Base-by-base conservation (phyloP, 2,113 vertebrate genomes). In the Corythaeola cristata region DNA sequence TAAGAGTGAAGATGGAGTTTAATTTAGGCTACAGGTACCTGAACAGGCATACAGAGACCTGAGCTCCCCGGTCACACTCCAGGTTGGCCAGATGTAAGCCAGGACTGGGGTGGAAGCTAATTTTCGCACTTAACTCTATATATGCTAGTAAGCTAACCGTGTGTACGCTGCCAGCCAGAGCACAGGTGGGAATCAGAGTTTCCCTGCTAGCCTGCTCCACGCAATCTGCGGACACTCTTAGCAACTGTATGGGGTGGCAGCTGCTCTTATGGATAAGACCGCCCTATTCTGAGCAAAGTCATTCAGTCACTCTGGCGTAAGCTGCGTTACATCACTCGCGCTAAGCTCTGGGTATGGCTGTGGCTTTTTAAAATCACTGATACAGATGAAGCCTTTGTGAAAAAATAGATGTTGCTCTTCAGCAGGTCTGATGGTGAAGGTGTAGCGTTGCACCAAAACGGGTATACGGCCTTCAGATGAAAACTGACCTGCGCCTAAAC, bases 261-360 rank as follows among this genome's bases (percentile, higher is more conserved):
- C 39, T 52, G 35, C 55, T 69, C 63, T 41, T 23, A 14, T 0
- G 11, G 59, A 56, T 30, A 55, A 67, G 47, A 73, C 15, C 32
- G 92, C 3, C 26, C 28, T 16, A 7, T 10, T 66, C 45, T 59
- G 3, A 2, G 49, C 76, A 52, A 68, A 68, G n/a, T 35, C 35
- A 45, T 24, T 3, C 23, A 35, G n/a, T 44, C 33, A 27, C 53
- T 7, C 27, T 14, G 35, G 32, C 3, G 3, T 5, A 39, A 10
- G 7, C 63, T 26, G 22, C 1, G 2, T 23, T 7, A 28, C 12
- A 8, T 9, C 63, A 28, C 66, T 75, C 0, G 1, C 2, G 2
- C 35, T 32, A 68, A 77, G 35, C 52, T 88, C 44, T 15, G 28
- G 39, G 53, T 37, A 52, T 2, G 26, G 32, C 55, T 24, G 37